phyloP scores from a whole-genome alignment of 2,888 invertebrate species.

The Melikaiella ostensackeni region DNA sequence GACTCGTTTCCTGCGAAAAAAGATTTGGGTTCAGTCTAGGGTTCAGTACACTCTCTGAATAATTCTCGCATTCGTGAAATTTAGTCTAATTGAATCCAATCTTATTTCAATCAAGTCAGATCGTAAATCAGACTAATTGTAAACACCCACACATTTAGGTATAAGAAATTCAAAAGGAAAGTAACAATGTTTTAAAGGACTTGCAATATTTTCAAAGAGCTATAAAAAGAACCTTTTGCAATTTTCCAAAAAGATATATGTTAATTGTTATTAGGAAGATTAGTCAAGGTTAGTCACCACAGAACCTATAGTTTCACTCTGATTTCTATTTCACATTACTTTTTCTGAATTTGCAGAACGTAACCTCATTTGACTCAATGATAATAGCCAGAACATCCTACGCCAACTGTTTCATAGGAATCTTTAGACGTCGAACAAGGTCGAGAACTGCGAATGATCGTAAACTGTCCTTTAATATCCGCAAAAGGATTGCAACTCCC shows the following conservation, averaged over 20 bases:
- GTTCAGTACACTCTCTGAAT: slow-evolving; percentile 3
- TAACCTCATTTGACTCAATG: slow-evolving; percentile 1
- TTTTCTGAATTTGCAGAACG: not conserved
- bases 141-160: too few species aligned
- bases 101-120: not conserved
- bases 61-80: not conserved
- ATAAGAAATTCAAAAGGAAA: too few species aligned
- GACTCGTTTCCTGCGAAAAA: slow-evolving; percentile 20
- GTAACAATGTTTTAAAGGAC: too few species aligned
- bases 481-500: slow-evolving; percentile 70
- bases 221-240: too few species aligned
- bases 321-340: not conserved
- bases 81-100: not conserved
- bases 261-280: not conserved
- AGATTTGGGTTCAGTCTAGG: not conserved
- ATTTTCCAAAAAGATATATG: not conserved
- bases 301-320: not conserved
- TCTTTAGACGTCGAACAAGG: slow-evolving; percentile 68
- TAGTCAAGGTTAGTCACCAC: not conserved
- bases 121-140: too few species aligned
- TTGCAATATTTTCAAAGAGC: too few species aligned
- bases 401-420: slow-evolving; percentile 57
- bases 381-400: slow-evolving; percentile 57
- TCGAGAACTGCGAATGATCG: slow-evolving; percentile 63
- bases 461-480: slow-evolving; percentile 68